Evolutionary conservation across 23 tunicate genomes (phyloP), one percentile per base, ranked within the genome.

Genomic region (Phallusia fumigata): DNA sequence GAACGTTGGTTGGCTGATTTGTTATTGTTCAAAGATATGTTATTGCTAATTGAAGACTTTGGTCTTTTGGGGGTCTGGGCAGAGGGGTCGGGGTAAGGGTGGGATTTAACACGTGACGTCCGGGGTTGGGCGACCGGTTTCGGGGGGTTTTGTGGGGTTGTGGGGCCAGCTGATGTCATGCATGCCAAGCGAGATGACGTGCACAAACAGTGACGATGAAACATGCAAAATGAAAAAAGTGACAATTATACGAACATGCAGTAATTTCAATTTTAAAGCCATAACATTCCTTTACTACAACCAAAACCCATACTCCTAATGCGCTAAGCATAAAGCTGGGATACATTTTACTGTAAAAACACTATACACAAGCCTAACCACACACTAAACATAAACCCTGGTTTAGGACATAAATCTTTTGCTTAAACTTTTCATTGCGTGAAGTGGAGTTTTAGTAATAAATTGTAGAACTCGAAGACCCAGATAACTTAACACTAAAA

Each of bases 141-240:
- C 24, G 64, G 58, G 26, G 81, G 53, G 58, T 77, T 77, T 40
- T 77, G 15, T 19, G 81, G 53, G 81, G n/a, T 58, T 5, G 3
- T 16, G 28, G 69, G 26, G 69, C 3, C 69, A 24, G 26, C 69
- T 58, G 69, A 6, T 58, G 69, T 58, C 69, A 58, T 24, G 28
- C 69, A 58, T 58, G 69, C 69, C 15, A 58, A 58, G 69, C 69
- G 28, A 16, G 47, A 40, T 58, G 69, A 58, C 26, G 69, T 58
- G 69, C 69, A 58, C 69, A 58, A 24, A 22, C 28, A 24, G 69
- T 58, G 69, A 24, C 13, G 69, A 58, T 16, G 47, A 58, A 58
- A 58, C 69, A 58, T 58, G 69, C 69, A 58, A 58, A 58, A 58
- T 58, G 69, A 58, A 58, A 58, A 58, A 5, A 58, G 16, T 24